phyloP scores from a whole-genome alignment of 2,797 vertebrate species.

The Bradypodion ventrale region DNA sequence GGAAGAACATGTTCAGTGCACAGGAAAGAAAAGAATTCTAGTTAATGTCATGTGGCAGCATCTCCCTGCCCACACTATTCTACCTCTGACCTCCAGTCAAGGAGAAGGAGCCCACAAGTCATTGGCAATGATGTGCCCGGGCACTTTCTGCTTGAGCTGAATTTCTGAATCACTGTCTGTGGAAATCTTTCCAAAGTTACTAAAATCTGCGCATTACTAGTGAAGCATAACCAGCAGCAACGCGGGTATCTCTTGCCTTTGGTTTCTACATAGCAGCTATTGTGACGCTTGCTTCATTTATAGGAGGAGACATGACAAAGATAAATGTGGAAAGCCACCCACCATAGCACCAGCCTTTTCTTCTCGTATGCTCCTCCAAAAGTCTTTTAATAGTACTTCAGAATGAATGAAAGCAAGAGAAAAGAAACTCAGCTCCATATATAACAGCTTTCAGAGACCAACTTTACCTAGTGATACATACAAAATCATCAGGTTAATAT shows the following conservation, averaged over 20 bases:
- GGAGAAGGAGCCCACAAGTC: background rate
- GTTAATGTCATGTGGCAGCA: background rate
- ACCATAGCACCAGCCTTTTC: rapidly evolving
- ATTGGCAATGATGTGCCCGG: background rate
- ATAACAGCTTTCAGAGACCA: background rate
- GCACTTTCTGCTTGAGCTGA: background rate
- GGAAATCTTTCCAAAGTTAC: background rate
- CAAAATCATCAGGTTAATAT: background rate
- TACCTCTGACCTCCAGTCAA: background rate
- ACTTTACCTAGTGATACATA: background rate
- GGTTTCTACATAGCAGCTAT: background rate
- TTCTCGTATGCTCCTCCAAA: rapidly evolving
- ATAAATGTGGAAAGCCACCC: rapidly evolving
- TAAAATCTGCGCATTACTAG: rapidly evolving
- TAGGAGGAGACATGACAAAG: background rate
- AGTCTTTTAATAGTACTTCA: background rate
- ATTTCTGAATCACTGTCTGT: background rate
- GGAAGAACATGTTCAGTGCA: background rate
- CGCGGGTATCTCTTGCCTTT: background rate
- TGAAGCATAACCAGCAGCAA: background rate
- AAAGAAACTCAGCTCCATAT: background rate
- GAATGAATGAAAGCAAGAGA: background rate
- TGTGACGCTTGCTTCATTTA: background rate
- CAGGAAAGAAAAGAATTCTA: rapidly evolving
- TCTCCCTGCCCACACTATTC: background rate